These are phyloP conservation scores for Glossophaga mutica DNA, from an alignment of 2,797 vertebrate species.

Conservation along the genomic window DNA sequence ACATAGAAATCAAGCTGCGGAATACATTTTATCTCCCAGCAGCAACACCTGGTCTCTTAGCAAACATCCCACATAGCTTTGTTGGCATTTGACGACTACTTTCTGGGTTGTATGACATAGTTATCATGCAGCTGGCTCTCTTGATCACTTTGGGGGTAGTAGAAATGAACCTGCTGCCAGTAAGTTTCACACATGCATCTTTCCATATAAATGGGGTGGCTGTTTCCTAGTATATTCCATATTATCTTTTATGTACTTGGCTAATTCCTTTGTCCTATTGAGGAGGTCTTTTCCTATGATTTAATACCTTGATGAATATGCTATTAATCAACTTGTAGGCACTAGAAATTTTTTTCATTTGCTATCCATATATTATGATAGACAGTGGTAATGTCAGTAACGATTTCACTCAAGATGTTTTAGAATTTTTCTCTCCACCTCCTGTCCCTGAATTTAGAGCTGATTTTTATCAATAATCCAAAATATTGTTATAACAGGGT, in stretches of 20 bases:
- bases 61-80: not conserved
- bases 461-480: not conserved
- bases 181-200: not conserved
- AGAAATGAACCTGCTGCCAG: not conserved
- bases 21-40: constrained; percentile 1
- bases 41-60: constrained; percentile 48
- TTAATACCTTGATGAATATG: not conserved
- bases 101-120: not conserved
- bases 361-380: not conserved
- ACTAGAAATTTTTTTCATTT: not conserved
- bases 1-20: constrained; percentile 27
- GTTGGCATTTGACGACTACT: not conserved
- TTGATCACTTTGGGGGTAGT: not conserved
- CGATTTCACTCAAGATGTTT: not conserved
- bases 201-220: not conserved
- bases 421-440: not conserved
- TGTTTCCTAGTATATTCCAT: not conserved
- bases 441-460: not conserved
- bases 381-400: not conserved
- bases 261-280: not conserved
- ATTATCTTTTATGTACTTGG: not conserved
- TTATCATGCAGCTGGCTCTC: not conserved
- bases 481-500: not conserved
- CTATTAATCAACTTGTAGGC: not conserved
- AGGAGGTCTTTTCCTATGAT: not conserved